These are phyloP conservation scores for Nematostella vectensis DNA, from an alignment of 92 coral and sea anemone genomes.

Conservation along the genomic window DNA sequence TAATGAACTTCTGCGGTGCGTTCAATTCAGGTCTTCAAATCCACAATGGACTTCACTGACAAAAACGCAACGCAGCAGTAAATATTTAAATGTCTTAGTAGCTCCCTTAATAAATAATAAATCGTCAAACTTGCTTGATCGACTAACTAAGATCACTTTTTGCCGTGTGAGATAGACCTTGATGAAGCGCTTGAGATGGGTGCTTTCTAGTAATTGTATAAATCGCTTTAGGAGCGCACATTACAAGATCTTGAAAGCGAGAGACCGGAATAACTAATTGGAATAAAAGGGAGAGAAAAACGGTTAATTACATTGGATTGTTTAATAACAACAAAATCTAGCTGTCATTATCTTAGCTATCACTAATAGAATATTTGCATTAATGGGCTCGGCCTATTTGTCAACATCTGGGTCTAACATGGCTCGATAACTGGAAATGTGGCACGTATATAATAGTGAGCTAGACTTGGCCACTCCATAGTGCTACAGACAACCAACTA, in stretches of 20 bases:
- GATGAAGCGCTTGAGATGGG: too few relatives aligned
- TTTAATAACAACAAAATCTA: slow-evolving; percentile 65
- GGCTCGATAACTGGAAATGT: slow-evolving; percentile 17
- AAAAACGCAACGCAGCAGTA: neutral
- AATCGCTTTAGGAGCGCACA: too few relatives aligned
- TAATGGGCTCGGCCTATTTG: slow-evolving; percentile 18
- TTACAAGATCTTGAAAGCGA: too few relatives aligned
- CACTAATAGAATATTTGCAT: slow-evolving; percentile 34
- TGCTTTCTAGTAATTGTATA: too few relatives aligned
- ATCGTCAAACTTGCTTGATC: too few relatives aligned
- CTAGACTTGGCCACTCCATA: too few relatives aligned
- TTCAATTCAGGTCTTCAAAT: slow-evolving; percentile 1
- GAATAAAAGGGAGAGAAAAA: slow-evolving; percentile 1
- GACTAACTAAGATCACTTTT: neutral
- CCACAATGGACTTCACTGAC: neutral
- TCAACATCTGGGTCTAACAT: slow-evolving; percentile 63
- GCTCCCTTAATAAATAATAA: slow-evolving; percentile 1
- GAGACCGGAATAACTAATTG: too few relatives aligned
- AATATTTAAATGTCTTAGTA: neutral
- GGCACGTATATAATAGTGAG: too few relatives aligned
- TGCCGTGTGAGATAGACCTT: too few relatives aligned
- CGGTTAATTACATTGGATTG: slow-evolving; percentile 46
- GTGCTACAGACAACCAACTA: too few relatives aligned
- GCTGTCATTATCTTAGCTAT: slow-evolving; percentile 55
- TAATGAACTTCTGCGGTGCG: slow-evolving; percentile 6